These are phyloP conservation scores for Enoplosus armatus DNA, from an alignment of 2,797 vertebrate species.

Conservation along the genomic window DNA sequence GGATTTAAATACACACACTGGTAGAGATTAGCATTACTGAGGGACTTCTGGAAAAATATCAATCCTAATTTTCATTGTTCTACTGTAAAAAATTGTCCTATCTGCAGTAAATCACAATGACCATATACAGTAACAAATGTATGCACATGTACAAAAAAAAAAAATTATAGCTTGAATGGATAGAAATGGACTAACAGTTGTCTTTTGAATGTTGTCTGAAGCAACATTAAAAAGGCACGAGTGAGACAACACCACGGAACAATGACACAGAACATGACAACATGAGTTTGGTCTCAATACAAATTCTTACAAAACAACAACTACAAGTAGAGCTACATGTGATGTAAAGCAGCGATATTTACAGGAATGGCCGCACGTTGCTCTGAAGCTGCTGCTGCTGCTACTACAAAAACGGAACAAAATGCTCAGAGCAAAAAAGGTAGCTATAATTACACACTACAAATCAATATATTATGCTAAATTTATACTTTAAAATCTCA, in stretches of 20 bases:
- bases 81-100: slow-evolving; percentile 38
- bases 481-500: slow-evolving; percentile 17
- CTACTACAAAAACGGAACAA: slow-evolving; percentile 18
- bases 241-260: slow-evolving; percentile 38
- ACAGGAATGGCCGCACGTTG: slow-evolving; percentile 60
- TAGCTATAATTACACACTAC: slow-evolving; percentile 22
- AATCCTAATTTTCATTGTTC: not conserved
- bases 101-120: slow-evolving; percentile 19
- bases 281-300: slow-evolving; percentile 61
- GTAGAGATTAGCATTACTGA: not conserved
- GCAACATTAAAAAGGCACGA: slow-evolving; percentile 74
- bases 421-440: no score
- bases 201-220: slow-evolving; percentile 56
- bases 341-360: slow-evolving; percentile 36
- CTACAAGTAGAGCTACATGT: slow-evolving; percentile 1
- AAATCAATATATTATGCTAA: slow-evolving; percentile 50
- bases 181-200: slow-evolving; percentile 30
- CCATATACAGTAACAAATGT: not conserved
- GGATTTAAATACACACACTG: slow-evolving; percentile 10
- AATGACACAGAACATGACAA: slow-evolving; percentile 27
- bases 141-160: slow-evolving; percentile 36
- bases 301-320: slow-evolving; percentile 37
- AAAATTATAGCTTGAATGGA: slow-evolving; percentile 22
- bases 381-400: slow-evolving; percentile 19
- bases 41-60: slow-evolving; percentile 37